Evolutionary conservation across 2,797 vertebrate species (phyloP).

Genomic region (Garrulus glandarius): DNA sequence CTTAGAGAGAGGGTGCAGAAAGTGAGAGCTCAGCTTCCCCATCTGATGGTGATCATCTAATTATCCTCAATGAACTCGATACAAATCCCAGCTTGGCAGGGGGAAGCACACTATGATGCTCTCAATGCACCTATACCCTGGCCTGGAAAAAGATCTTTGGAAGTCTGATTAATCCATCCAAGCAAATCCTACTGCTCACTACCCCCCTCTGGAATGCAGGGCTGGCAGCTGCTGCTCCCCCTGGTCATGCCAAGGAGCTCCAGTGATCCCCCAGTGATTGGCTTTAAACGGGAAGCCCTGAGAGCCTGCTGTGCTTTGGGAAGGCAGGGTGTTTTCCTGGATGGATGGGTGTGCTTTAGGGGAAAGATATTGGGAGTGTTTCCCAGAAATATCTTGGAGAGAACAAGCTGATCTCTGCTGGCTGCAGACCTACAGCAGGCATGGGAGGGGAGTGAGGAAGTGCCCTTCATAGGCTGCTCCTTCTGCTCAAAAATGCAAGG

Average conservation of each 20-base stretch:
- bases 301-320: neutral
- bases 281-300: neutral
- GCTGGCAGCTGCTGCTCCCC: neutral
- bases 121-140: neutral
- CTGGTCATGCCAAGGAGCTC: neutral
- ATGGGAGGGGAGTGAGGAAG: neutral
- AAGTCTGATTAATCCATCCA: neutral
- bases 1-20: neutral
- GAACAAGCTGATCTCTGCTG: neutral
- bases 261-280: neutral
- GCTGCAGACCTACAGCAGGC: neutral
- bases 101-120: neutral
- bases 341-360: neutral
- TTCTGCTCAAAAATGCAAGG: neutral
- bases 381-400: neutral
- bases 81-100: neutral
- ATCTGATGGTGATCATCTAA: constrained; percentile 20
- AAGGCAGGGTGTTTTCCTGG: neutral
- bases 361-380: neutral
- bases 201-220: neutral
- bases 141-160: neutral
- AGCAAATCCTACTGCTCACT: neutral
- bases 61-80: neutral
- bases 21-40: neutral
- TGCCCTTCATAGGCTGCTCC: neutral